Base-by-base conservation (phyloP, 2,888 invertebrate genomes). In the Heliconius ismenius region DNA sequence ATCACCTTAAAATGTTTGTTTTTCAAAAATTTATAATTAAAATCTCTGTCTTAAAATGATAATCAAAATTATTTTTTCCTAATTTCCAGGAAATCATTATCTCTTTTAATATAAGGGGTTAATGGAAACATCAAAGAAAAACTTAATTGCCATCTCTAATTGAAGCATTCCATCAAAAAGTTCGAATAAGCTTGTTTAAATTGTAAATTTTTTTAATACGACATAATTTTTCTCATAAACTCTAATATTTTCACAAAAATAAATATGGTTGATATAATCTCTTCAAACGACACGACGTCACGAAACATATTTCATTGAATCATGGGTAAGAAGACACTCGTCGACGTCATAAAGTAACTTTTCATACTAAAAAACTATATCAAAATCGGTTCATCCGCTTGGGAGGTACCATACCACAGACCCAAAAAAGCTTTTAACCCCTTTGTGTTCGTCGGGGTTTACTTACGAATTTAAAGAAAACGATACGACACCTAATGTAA, bases 71-170 rank as follows among this genome's bases (percentile, higher is more conserved):
- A 39, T 11, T 39, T 39, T n/a, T 39, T 3, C 24, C 2, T 65
- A 18, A 36, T 67, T 18, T 67, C 9, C 24, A 39, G 67, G 15
- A 39, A 67, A 36, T 15, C 18, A 4, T 13, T 39, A 15, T 43
- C 43, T 43, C n/a, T 32, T 67, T 43, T 39, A 39, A 24, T 7
- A 36, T 24, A 24, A 43, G 15, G 67, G 39, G 39, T 67, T 39
- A 67, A 68, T 43, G 26, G 3, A 68, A 18, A 43, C 18, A 4
- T 43, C 43, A 68, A 26, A 43, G 67, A 67, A 39, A 67, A 24
- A 68, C 3, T 43, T 68, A 68, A 68, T 64, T 21, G 36, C 64
- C n/a, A 11, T 68, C 68, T 68, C 18, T 43, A 24, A 68, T 68
- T 43, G 3, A 49, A 49, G 10, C 43, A 43, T 43, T 24, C 26